Evolutionary conservation across 2,113 vertebrate species (phyloP).

Genomic region (Chlorodrepanis virens): DNA sequence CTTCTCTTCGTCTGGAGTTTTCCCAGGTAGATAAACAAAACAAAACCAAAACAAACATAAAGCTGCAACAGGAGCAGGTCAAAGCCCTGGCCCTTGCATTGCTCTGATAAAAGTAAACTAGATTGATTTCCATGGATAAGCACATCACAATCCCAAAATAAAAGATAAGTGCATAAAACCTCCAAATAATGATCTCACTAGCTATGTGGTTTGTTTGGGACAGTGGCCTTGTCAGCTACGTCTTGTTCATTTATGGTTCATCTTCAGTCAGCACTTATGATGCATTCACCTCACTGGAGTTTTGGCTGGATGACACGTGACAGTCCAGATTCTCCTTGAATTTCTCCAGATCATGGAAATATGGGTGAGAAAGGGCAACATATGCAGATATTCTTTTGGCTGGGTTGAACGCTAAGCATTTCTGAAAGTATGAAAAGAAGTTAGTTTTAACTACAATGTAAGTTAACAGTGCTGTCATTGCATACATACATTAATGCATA

Average conservation of each 20-base stretch:
- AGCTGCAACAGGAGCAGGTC: constrained; percentile 62
- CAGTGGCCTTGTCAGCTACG: constrained; percentile 41
- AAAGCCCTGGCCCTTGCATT: constrained; percentile 77
- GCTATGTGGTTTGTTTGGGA: constrained; percentile 7
- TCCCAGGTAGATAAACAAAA: constrained; percentile 72
- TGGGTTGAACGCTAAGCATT: constrained; percentile 94
- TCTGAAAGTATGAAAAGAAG: constrained; percentile 76
- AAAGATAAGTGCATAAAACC: constrained; percentile 46
- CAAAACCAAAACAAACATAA: constrained; percentile 65
- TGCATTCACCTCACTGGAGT: constrained; percentile 84
- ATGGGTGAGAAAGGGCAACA: constrained; percentile 90
- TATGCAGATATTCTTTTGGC: constrained; percentile 94
- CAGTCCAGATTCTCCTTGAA: constrained; percentile 85
- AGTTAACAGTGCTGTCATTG: neutral
- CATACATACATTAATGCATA: neutral
- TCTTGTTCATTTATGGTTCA: constrained; percentile 23
- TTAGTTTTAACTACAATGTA: neutral
- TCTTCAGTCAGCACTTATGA: constrained; percentile 74
- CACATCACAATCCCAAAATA: constrained; percentile 50
- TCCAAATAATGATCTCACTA: constrained; percentile 12
- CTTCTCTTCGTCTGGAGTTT: constrained; percentile 75
- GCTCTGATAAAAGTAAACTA: constrained; percentile 76
- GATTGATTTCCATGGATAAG: constrained; percentile 63
- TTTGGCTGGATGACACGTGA: constrained; percentile 85
- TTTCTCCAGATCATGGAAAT: constrained; percentile 93